Evolutionary conservation across 1,140 invertebrate genomes (phyloP).

Genomic region (Muscidifurax raptorellus): DNA sequence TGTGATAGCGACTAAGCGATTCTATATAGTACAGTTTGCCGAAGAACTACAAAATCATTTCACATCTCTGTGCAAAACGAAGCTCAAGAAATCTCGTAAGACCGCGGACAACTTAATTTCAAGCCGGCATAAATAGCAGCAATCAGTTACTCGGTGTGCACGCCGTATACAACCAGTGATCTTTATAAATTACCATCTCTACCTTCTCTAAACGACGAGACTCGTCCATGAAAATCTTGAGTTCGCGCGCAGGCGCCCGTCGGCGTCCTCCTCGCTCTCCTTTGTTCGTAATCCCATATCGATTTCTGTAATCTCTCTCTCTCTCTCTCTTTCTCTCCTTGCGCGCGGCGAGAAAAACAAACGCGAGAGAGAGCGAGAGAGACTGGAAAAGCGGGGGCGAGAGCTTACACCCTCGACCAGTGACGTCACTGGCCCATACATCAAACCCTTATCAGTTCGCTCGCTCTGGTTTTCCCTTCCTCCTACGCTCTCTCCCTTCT

Average conservation of each 20-base stretch:
- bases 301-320: slow-evolving; percentile 67
- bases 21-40: no score
- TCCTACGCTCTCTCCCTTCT: slow-evolving; percentile 47
- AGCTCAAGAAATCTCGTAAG: no score
- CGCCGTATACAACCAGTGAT: neutral
- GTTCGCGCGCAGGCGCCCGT: slow-evolving; percentile 40
- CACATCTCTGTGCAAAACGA: no score
- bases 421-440: slow-evolving; percentile 69
- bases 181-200: neutral
- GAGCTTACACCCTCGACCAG: slow-evolving; percentile 53
- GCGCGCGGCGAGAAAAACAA: slow-evolving; percentile 54
- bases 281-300: slow-evolving; percentile 64
- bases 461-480: slow-evolving; percentile 44
- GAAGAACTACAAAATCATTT: no score
- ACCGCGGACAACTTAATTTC: neutral
- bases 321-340: slow-evolving; percentile 40
- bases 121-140: neutral
- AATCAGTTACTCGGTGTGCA: neutral
- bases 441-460: slow-evolving; percentile 51
- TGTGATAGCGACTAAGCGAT: no score
- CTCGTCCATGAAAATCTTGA: neutral
- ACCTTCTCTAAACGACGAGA: neutral
- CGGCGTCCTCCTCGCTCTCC: slow-evolving; percentile 53
- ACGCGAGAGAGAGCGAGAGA: slow-evolving; percentile 28
- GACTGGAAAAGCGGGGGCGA: neutral